phyloP scores from a whole-genome alignment of 2,797 vertebrate species.

The Carcharodon carcharias region DNA sequence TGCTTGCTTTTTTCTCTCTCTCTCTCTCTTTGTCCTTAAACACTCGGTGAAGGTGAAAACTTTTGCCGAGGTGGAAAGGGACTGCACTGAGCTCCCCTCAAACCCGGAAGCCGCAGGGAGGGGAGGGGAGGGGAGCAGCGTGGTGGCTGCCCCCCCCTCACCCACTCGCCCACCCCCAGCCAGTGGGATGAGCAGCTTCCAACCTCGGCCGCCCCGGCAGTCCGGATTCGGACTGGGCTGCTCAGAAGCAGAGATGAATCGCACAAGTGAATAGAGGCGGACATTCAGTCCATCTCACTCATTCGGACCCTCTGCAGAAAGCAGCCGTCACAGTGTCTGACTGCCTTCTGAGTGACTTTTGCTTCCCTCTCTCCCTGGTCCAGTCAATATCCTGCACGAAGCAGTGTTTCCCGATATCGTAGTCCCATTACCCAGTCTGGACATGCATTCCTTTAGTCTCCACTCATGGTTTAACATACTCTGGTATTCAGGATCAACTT shows the following conservation, averaged over 20 bases:
- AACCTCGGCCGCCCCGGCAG: background rate
- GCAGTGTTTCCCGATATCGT: background rate
- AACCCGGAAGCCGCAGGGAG: background rate
- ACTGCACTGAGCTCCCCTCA: too few species aligned
- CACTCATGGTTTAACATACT: background rate
- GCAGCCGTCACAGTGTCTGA: background rate
- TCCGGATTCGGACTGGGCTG: background rate
- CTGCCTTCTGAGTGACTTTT: background rate
- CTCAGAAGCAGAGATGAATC: background rate
- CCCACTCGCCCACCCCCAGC: background rate
- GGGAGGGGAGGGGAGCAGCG: background rate
- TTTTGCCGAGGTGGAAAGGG: background rate
- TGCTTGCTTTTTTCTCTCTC: conserved; percentile 55
- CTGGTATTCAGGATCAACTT: background rate
- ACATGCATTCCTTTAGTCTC: background rate
- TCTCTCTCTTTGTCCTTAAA: conserved; percentile 47
- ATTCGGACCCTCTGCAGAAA: too few species aligned
- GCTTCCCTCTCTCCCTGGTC: background rate
- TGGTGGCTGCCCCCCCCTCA: background rate
- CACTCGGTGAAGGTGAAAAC: conserved; percentile 40
- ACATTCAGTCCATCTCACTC: background rate
- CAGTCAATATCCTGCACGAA: background rate
- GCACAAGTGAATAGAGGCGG: background rate
- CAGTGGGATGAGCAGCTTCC: too few species aligned
- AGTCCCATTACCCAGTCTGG: background rate